A percentile compares a stretch with the other conserved stretches of the same genome.
These are phyloP conservation scores for Petrocephalus sullivani DNA, from an alignment of 2,797 vertebrate genomes.

Conservation along the genomic window DNA sequence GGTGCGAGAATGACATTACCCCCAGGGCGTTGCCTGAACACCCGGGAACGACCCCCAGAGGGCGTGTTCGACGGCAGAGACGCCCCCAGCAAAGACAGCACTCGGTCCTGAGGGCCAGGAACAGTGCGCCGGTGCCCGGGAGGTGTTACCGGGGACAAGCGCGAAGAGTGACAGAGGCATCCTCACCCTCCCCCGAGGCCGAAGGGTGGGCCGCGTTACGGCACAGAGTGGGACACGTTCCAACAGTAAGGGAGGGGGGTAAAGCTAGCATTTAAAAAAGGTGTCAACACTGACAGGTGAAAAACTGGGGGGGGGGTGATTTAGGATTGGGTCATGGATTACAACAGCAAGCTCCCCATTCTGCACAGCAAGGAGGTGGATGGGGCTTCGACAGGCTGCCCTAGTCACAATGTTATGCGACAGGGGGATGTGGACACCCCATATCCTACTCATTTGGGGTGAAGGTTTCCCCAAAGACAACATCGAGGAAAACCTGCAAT, in stretches of 20 bases:
- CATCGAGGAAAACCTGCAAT: conserved; percentile 74
- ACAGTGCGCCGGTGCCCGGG: neutral
- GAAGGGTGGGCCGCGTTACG: neutral
- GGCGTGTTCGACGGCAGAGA: neutral
- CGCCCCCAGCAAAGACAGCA: neutral
- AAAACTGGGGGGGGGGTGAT: neutral
- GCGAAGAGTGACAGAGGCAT: neutral
- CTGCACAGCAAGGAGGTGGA: neutral
- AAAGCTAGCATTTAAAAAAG: neutral
- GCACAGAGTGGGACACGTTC: neutral
- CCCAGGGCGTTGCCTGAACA: neutral
- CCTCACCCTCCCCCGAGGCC: neutral
- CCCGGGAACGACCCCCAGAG: neutral
- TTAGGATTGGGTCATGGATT: neutral
- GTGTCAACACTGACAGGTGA: neutral
- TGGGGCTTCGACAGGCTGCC: neutral
- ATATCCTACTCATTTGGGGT: neutral
- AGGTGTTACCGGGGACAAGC: neutral
- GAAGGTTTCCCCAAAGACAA: conserved; percentile 50
- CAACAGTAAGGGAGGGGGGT: neutral
- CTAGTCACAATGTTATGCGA: no score
- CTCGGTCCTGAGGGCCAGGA: neutral
- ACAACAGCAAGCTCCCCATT: neutral
- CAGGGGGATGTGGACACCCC: neutral
- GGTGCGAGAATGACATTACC: no score